Conservation (phyloP, 2,888 invertebrate species). For the Pammene aurita region DNA sequence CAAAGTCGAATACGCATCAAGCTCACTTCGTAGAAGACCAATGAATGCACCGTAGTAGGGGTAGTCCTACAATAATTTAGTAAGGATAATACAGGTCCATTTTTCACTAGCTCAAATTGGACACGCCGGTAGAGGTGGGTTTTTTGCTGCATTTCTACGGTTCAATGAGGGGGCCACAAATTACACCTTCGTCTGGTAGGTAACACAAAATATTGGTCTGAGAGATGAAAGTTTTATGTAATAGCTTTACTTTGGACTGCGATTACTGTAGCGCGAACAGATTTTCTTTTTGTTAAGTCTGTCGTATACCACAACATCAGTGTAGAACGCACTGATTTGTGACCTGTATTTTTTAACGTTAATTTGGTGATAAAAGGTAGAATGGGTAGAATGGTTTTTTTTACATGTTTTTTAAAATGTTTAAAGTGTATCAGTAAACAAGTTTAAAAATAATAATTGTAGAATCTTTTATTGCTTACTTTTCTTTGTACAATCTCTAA, state of each 20-base stretch:
- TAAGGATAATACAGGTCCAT: constrained; percentile 74
- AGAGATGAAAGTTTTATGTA: constrained; percentile 29
- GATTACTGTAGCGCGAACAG: neutral
- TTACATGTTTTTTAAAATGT: no score
- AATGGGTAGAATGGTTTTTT: no score
- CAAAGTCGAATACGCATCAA: neutral
- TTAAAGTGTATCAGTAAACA: no score
- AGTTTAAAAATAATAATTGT: no score
- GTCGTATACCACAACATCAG: no score
- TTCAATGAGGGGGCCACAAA: constrained; percentile 59
- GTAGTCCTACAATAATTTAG: constrained; percentile 64
- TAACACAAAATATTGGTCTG: constrained; percentile 40
- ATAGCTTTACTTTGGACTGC: neutral
- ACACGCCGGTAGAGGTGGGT: constrained; percentile 60
- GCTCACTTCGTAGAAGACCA: neutral
- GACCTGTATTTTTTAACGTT: no score
- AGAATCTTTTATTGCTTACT: no score
- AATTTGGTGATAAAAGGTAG: no score
- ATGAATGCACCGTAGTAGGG: constrained; percentile 51
- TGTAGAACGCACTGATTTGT: no score
- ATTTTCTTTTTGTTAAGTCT: neutral
- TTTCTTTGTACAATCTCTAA: no score
- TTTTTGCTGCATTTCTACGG: constrained; percentile 66
- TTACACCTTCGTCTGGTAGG: constrained; percentile 58
- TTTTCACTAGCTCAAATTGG: constrained; percentile 77